Base-by-base conservation (phyloP, 2,888 invertebrate genomes). In the Deilephila porcellus region DNA sequence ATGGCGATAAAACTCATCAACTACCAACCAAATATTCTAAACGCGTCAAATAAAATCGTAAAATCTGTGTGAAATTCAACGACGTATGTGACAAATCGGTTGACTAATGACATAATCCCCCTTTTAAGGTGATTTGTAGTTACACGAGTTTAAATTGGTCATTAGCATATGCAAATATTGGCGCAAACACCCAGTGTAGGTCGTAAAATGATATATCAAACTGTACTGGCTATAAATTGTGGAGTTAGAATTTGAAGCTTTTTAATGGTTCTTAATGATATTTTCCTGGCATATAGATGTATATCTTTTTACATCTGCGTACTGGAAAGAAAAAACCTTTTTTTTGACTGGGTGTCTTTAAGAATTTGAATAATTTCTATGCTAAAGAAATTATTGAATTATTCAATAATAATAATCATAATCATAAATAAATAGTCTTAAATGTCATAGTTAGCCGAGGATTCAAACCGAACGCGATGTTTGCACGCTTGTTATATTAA, bases 91-190 rank as follows among this genome's bases (percentile, higher is more conserved):
- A 67, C 45, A 45, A 52, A 60, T 60, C 29, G 29, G 29, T 3
- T 29, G 29, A 60, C 25, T 25, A 67, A 67, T 67, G 52, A 67
- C 67, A 67, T 52, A 67, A 67, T 45, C 52, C 67, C 5, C 67
- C 52, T 45, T 67, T 52, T 67, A 67, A 20, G 25, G 67, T 52
- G 45, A 20, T n/a, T 67, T 25, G 25, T 52, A 52, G 45, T 67
- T 67, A 67, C 25, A 67, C 67, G 67, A 67, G 29, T 67, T 67
- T 67, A 67, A 67, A 67, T 67, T 67, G 67, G 45, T 17, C 52
- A 67, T 67, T 67, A 52, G 25, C 67, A 67, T 67, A 56, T 60
- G 60, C 29, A 25, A 67, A 45, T 45, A 25, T 67, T 52, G 8
- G 25, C 25, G 67, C 52, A 6, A 67, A 52, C 67, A 3, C 19